Evolutionary conservation across 2,888 invertebrate genomes (phyloP), one percentile per base, ranked within the genome.

Genomic region (Yponomeuta malinellus): DNA sequence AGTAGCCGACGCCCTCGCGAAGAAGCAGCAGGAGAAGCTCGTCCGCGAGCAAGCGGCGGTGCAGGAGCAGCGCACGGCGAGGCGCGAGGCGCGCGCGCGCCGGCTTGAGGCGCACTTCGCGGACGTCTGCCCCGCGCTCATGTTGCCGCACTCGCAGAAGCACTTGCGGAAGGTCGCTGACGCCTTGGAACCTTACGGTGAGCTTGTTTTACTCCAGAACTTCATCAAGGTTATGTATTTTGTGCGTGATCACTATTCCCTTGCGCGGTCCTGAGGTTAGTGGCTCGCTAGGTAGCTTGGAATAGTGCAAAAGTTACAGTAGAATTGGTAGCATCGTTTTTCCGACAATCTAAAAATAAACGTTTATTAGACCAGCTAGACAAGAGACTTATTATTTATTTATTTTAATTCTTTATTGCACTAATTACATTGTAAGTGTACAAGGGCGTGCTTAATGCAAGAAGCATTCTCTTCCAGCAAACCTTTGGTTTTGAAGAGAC

Each of bases 111-210:
- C 87, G 68, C 90, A 93, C 79, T 90, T 94, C 76, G 79, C 79
- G 0, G 93, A 93, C 74, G 80, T 89, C 31, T 93, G 93, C 70
- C 88, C 92, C 0, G 89, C 88, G 8, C 78, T 94, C 15, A 75
- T 94, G 74, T 83, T 93, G 82, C 94, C 94, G 12, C 93, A 93
- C 72, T 90, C 93, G 29, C 91, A 91, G 78, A 92, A 91, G 72
- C 79, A 88, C 72, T 73, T 92, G 52, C 75, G 91, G 74, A 90
- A 87, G 75, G 78, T 91, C 31, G 81, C 87, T 0, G 92, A 92
- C 29, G 83, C 84, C 0, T 75, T 92, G 9, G 91, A 91, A 68
- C 84, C 86, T 1, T 78, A 78, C 64, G 91, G 91, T 90, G 71
- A 75, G 74, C 29, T 12, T 63, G 4, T 31, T 68, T 2, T 29